Evolutionary conservation across 2,888 invertebrate genomes (phyloP).

Genomic region (Saturnia japonica): DNA sequence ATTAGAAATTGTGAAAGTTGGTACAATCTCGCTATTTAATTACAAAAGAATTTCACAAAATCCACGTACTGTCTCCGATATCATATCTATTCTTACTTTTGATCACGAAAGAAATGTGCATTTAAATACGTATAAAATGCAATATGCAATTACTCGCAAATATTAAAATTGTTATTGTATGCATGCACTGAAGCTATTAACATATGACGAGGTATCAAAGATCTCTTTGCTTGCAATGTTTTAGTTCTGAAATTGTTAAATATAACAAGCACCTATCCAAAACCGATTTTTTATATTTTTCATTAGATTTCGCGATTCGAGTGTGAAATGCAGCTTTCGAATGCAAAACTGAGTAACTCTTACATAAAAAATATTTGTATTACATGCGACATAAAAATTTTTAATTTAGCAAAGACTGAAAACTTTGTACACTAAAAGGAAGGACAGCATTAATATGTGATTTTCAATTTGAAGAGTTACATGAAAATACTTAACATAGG

Average conservation of each 20-base stretch:
- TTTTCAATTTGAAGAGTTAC: not conserved
- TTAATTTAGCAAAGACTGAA: not conserved
- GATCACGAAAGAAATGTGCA: constrained; percentile 26
- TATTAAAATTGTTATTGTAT: not conserved
- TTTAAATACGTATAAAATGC: constrained; percentile 2
- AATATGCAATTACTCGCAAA: constrained; percentile 1
- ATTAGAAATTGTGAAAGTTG: constrained; percentile 30
- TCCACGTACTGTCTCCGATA: constrained; percentile 26
- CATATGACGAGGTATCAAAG: not conserved
- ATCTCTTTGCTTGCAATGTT: not conserved
- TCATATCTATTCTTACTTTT: constrained; percentile 27
- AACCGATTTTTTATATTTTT: not conserved
- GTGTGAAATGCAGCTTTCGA: not conserved
- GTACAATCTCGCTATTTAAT: constrained; percentile 26
- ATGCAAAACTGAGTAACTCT: no score
- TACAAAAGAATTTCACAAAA: constrained; percentile 29
- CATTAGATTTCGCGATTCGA: not conserved
- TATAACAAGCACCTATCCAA: not conserved
- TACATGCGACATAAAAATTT: not conserved
- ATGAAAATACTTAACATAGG: no score
- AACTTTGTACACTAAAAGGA: not conserved
- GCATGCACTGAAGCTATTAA: not conserved
- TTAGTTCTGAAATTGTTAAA: not conserved
- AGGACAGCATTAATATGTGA: not conserved
- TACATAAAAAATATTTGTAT: no score